Base-by-base conservation (phyloP, 2,888 invertebrate genomes). In the Cryptocheilus praepositus region DNA sequence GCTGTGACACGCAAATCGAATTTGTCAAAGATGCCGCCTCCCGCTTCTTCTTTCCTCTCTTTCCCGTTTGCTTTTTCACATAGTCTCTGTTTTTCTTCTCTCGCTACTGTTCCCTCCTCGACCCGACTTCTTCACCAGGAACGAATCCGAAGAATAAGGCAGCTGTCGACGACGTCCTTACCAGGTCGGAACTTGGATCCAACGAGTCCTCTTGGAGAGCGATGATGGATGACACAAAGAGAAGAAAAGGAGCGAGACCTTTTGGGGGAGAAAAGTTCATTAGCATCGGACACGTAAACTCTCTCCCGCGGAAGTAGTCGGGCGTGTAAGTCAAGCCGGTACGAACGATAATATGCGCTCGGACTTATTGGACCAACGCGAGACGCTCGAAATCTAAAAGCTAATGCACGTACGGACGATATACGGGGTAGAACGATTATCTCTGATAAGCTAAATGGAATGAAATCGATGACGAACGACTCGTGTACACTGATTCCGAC, bases 1-100 rank as follows among this genome's bases (percentile, higher is more conserved):
- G 74, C 80, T 81, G 78, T 85, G 85, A 84, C 84, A 85, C 82
- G 82, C 84, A 83, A 86, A 86, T 86, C 85, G 84, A 85, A 86
- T 86, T 85, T 85, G 84, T 86, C 83, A 85, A 84, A 85, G 83
- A 81, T 79, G 76, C 76, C 81, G 78, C 80, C 76, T 71, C 45
- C 15, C 45, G 49, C 56, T 71, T 44, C 61, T 44, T 51, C 71
- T 65, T 61, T 74, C 68, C 69, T 73, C 67, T 68, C 70, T 28
- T 7, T 15, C n/a, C 21, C 64, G 54, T 43, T 19, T 44, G 15
- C 25, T 52, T 58, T 61, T 57, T 62, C 36, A 36, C 36, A 36
- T 36, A 36, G 36, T 11, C 11, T 36, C 36, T 36, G 36, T 36
- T 36, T 36, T 36, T 45, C 58, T 64, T 8, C 3, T 11, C 49